Conservation (phyloP, 2,113 vertebrate genomes). For the Canis aureus region DNA sequence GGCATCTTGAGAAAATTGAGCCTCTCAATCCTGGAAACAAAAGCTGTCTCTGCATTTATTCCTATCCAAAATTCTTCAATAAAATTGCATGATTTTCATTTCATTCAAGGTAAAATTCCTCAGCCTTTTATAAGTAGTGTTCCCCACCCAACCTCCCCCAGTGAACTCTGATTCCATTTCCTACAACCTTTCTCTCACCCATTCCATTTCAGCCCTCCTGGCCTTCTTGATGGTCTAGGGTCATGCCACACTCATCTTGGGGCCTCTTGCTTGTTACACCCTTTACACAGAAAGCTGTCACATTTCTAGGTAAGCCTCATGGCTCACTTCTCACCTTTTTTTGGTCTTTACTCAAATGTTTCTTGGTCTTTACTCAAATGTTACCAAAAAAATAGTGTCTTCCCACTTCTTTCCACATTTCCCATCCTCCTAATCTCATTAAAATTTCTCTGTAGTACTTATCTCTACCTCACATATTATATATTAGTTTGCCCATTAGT, state of each 20-base stretch:
- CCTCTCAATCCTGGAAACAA: neutral
- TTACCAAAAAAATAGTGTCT: no score
- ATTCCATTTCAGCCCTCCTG: neutral
- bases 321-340: neutral
- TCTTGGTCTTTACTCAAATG: neutral
- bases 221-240: no score
- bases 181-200: no score
- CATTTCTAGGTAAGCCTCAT: neutral
- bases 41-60: neutral
- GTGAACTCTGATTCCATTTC: neutral
- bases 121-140: neutral
- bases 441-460: neutral
- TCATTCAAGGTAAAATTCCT: neutral
- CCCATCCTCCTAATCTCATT: neutral
- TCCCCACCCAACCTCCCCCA: no score
- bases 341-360: neutral
- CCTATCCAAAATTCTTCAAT: neutral
- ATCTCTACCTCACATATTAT: neutral
- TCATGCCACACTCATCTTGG: neutral
- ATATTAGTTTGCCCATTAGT: neutral
- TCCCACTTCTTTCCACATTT: neutral
- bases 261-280: no score
- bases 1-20: neutral
- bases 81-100: neutral
- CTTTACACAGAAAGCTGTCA: neutral